These are phyloP conservation scores for Tholera decimalis DNA, from an alignment of 2,888 invertebrate species.

Conservation along the genomic window DNA sequence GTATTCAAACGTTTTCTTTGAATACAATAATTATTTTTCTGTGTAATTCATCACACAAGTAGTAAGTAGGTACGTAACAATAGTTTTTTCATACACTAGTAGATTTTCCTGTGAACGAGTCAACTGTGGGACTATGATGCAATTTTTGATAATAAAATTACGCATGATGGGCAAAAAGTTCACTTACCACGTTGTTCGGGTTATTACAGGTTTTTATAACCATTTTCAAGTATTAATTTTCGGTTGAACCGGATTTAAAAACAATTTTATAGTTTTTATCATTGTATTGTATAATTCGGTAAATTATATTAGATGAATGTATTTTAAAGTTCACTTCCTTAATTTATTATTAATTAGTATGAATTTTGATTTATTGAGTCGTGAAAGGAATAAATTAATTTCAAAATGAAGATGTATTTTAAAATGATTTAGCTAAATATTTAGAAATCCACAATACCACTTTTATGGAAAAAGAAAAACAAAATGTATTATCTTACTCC, in stretches of 20 bases:
- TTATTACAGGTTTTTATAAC: slow-evolving; percentile 26
- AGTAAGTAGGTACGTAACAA: slow-evolving; percentile 41
- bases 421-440: slow-evolving; percentile 3
- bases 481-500: too few relatives aligned
- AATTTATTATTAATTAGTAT: neutral
- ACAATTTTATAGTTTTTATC: slow-evolving; percentile 13
- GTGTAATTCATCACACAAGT: slow-evolving; percentile 22
- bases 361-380: neutral
- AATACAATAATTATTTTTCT: too few relatives aligned
- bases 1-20: slow-evolving; percentile 40
- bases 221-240: slow-evolving; percentile 16
- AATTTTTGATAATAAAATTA: slow-evolving; percentile 46
- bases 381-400: slow-evolving; percentile 10
- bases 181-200: slow-evolving; percentile 24
- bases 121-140: slow-evolving; percentile 43
- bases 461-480: too few relatives aligned
- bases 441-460: neutral
- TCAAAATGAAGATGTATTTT: neutral
- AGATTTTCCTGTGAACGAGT: slow-evolving; percentile 42
- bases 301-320: slow-evolving; percentile 9
- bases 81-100: slow-evolving; percentile 36
- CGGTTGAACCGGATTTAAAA: slow-evolving; percentile 32
- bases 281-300: neutral
- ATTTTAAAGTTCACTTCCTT: slow-evolving; percentile 31
- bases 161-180: slow-evolving; percentile 31